A percentile compares a stretch with the other conserved stretches of the same genome.
Evolutionary conservation across 1,140 invertebrate species (phyloP).

Genomic region (Halotydeus destructor): DNA sequence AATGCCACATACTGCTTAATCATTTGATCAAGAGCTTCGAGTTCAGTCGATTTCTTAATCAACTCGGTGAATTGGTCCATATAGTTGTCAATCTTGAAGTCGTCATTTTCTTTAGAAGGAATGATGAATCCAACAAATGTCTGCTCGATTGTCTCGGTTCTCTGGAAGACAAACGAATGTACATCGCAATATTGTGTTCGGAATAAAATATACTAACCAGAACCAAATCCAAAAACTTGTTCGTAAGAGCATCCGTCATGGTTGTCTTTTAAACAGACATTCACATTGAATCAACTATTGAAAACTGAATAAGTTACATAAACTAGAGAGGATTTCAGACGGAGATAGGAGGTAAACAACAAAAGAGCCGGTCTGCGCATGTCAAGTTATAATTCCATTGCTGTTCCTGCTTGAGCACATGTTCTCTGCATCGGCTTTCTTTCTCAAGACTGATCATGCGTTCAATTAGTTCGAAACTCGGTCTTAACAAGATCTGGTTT

Average conservation of each 20-base stretch:
- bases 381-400: constrained; percentile 65
- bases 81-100: constrained; percentile 38
- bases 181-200: too few species aligned
- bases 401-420: too few species aligned
- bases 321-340: too few species aligned
- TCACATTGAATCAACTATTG: too few species aligned
- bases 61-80: constrained; percentile 32
- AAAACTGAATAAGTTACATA: too few species aligned
- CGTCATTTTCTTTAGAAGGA: constrained; percentile 41
- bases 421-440: too few species aligned
- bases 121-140: constrained; percentile 63
- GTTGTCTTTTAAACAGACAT: constrained; percentile 87
- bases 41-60: constrained; percentile 2
- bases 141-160: constrained; percentile 59
- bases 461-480: too few species aligned
- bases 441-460: too few species aligned
- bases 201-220: too few species aligned
- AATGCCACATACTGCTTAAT: constrained; percentile 44
- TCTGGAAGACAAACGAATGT: constrained; percentile 34
- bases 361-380: constrained; percentile 46
- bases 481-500: too few species aligned
- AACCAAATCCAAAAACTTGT: constrained; percentile 62
- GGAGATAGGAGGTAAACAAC: too few species aligned
- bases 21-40: constrained; percentile 44
- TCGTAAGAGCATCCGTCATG: constrained; percentile 49